These are phyloP conservation scores for Styela clava DNA, from an alignment of 23 tunicate genomes.

Conservation along the genomic window DNA sequence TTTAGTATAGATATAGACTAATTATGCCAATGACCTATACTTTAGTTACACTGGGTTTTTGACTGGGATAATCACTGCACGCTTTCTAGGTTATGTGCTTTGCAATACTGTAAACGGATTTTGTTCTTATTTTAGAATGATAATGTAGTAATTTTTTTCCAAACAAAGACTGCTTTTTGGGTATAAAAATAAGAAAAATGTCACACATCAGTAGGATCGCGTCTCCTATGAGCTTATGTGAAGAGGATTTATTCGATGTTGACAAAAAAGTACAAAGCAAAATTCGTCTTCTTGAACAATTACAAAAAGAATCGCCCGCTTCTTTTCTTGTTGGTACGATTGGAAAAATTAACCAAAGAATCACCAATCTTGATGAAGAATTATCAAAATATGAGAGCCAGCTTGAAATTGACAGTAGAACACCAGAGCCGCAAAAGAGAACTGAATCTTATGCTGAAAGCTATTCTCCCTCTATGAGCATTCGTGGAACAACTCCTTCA, in stretches of 20 bases:
- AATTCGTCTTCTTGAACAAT: conserved; percentile 33
- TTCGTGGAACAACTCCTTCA: conserved; percentile 18
- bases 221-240: conserved; percentile 88
- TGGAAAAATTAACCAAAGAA: conserved; percentile 59
- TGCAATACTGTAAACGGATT: background rate
- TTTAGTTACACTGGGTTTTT: no score
- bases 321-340: conserved; percentile 80
- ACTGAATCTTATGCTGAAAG: conserved; percentile 12
- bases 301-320: conserved; percentile 49
- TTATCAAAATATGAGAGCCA: conserved; percentile 67
- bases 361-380: conserved; percentile 46
- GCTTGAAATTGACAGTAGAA: conserved; percentile 61
- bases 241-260: conserved; percentile 79
- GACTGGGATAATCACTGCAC: no score
- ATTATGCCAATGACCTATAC: no score
- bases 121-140: background rate
- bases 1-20: no score
- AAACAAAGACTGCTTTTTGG: background rate
- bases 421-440: conserved; percentile 18
- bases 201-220: conserved; percentile 81
- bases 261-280: conserved; percentile 59
- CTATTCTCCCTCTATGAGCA: background rate
- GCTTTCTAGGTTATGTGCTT: background rate
- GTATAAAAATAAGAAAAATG: conserved; percentile 24
- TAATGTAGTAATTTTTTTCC: background rate